These are phyloP conservation scores for Chlorodrepanis virens DNA, from an alignment of 2,113 vertebrate genomes.

Conservation along the genomic window DNA sequence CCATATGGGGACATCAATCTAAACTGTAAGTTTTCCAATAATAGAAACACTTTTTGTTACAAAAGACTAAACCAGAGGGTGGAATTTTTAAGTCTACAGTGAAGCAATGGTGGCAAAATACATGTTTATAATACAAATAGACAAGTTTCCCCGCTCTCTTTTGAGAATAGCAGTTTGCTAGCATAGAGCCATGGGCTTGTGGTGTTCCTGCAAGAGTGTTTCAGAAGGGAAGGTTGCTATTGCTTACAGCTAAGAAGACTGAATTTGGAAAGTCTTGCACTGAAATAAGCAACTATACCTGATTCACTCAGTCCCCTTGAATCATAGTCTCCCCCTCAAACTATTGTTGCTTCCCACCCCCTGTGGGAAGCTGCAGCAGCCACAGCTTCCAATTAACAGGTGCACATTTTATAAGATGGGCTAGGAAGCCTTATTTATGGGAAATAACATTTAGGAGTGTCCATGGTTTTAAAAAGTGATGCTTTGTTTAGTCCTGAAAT, in stretches of 20 bases:
- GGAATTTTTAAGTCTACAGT: neutral
- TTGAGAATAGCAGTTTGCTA: neutral
- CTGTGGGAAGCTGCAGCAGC: neutral
- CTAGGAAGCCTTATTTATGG: neutral
- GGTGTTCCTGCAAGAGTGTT: neutral
- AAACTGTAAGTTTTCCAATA: conserved; percentile 73
- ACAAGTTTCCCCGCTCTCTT: neutral
- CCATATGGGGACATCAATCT: conserved; percentile 93
- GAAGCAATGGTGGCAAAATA: neutral
- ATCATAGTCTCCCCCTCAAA: neutral
- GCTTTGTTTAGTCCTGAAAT: neutral
- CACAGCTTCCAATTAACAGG: neutral
- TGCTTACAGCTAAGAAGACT: neutral
- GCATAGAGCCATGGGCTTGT: neutral
- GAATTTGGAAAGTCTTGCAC: neutral
- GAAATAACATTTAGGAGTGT: neutral
- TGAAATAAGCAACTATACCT: neutral
- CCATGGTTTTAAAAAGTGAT: neutral
- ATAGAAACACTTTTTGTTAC: neutral
- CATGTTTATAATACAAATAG: neutral
- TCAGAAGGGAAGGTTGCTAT: neutral
- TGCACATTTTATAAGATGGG: neutral
- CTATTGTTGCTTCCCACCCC: neutral
- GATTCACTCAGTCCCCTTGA: neutral
- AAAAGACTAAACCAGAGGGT: neutral